These are phyloP conservation scores for Harpalus rufipes DNA, from an alignment of 2,888 invertebrate genomes.

Conservation along the genomic window DNA sequence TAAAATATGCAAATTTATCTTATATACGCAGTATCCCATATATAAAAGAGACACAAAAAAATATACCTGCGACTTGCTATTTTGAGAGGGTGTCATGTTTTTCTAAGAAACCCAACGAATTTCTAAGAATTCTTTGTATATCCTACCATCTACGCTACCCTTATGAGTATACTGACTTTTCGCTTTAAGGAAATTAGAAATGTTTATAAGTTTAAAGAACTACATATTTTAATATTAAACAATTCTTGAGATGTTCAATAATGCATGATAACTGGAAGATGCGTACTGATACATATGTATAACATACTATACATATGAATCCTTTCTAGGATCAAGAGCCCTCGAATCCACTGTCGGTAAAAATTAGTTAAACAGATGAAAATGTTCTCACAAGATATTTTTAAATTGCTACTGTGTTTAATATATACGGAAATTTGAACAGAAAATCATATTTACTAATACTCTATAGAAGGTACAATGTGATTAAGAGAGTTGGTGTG, in stretches of 20 bases:
- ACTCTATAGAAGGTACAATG: too few species aligned
- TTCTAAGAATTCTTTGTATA: not conserved
- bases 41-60: not conserved
- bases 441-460: too few species aligned
- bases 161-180: not conserved
- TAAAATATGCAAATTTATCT: conserved; percentile 33
- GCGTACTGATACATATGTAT: not conserved
- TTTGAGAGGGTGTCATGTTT: not conserved
- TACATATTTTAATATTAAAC: not conserved
- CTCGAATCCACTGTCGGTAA: too few species aligned
- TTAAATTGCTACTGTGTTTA: too few species aligned
- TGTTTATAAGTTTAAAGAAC: conserved; percentile 3
- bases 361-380: too few species aligned
- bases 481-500: too few species aligned
- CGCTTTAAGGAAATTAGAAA: not conserved
- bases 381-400: too few species aligned
- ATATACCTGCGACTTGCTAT: not conserved
- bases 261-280: conserved; percentile 29
- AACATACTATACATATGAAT: not conserved
- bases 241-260: not conserved
- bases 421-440: too few species aligned
- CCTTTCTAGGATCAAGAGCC: not conserved
- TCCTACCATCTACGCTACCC: not conserved
- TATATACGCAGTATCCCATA: conserved; percentile 4
- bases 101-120: conserved; percentile 1